A percentile compares a stretch with the other conserved stretches of the same genome.
Conservation (phyloP, 2,888 invertebrate species). For the Boloria selene region DNA sequence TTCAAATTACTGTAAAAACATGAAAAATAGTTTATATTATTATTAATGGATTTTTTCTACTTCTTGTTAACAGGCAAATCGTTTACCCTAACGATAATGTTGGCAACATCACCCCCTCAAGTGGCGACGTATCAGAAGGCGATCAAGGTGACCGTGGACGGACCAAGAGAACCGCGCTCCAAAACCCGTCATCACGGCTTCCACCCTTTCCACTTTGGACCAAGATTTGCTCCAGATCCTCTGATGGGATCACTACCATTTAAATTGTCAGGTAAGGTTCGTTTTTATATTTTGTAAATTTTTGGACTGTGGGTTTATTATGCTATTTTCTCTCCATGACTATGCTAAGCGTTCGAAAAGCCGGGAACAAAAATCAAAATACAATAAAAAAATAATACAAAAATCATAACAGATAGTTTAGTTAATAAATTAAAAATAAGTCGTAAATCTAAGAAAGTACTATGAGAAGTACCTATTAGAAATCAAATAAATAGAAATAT, state of each 20-base stretch:
- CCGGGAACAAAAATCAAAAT: too few species aligned
- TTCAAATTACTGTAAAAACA: too few species aligned
- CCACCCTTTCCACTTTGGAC: constrained; percentile 94
- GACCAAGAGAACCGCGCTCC: constrained; percentile 97
- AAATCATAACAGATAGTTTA: too few species aligned
- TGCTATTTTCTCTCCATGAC: too few species aligned
- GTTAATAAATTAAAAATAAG: too few species aligned
- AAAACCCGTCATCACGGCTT: constrained; percentile 95
- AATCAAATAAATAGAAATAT: too few species aligned
- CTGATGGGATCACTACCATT: constrained; percentile 89
- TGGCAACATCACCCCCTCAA: constrained; percentile 96
- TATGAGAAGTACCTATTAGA: too few species aligned
- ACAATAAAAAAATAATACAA: too few species aligned
- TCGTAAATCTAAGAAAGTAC: too few species aligned
- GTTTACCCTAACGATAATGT: constrained; percentile 97
- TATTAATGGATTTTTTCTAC: too few species aligned
- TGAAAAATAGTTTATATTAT: too few species aligned
- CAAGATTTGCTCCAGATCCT: constrained; percentile 91
- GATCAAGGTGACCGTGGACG: constrained; percentile 99
- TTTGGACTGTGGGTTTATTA: neutral
- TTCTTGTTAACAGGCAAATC: constrained; percentile 90
- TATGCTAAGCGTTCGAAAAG: too few species aligned
- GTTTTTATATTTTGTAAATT: neutral
- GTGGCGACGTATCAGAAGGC: constrained; percentile 98
- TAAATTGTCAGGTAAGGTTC: constrained; percentile 89